These are phyloP conservation scores for Melanotaenia nigrans DNA, from an alignment of 2,797 vertebrate genomes.

Conservation along the genomic window DNA sequence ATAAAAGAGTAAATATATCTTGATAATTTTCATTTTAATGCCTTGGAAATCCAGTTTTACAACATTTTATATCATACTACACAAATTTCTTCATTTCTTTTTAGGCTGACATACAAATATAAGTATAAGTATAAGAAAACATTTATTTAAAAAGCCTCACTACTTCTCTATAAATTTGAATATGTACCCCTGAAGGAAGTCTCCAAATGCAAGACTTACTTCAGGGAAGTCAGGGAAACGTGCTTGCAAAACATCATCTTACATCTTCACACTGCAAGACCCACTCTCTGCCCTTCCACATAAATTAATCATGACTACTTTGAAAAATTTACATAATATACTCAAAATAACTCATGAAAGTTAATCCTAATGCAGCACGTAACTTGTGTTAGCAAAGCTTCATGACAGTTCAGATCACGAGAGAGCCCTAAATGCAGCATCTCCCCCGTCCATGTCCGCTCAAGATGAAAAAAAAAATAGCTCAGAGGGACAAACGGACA, in stretches of 20 bases:
- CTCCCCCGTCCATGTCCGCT: neutral
- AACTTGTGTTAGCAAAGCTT: conserved; percentile 5
- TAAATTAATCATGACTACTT: conserved; percentile 77
- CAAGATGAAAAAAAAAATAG: conserved; percentile 2
- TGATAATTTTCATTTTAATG: too few relatives aligned
- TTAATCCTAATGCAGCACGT: conserved; percentile 37
- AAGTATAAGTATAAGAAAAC: too few relatives aligned
- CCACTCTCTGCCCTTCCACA: conserved; percentile 48
- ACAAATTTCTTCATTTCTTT: too few relatives aligned
- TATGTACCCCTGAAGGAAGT: too few relatives aligned
- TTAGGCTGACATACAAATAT: too few relatives aligned
- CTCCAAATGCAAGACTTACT: too few relatives aligned
- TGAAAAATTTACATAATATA: conserved; percentile 76
- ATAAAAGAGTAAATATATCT: too few relatives aligned
- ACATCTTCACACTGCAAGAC: conserved; percentile 51
- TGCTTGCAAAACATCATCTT: conserved; percentile 41
- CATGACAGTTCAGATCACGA: conserved; percentile 7
- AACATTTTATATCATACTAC: too few relatives aligned
- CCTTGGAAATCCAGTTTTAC: too few relatives aligned
- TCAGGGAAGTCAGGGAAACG: too few relatives aligned
- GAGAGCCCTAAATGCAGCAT: neutral
- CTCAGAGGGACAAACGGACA: conserved; percentile 37
- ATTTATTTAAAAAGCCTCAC: too few relatives aligned
- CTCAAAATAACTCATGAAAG: conserved; percentile 67
- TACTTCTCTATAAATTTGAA: too few relatives aligned